Conservation (phyloP, 2,888 invertebrate genomes). For the Phanerotoma sp. region DNA sequence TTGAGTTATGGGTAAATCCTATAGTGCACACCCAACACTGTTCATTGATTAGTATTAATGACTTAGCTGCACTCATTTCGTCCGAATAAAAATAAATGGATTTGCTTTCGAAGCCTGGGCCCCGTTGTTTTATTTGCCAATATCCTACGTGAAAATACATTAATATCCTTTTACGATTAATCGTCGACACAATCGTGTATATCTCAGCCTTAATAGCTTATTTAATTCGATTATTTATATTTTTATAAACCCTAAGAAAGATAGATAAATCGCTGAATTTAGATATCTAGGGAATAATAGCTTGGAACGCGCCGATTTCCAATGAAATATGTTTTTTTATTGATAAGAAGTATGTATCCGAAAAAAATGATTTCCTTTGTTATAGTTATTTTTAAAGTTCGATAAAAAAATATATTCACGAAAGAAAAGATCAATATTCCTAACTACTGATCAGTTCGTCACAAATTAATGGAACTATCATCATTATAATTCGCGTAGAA, state of each 20-base stretch:
- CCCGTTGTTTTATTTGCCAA: slow-evolving; percentile 13
- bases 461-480: too few relatives aligned
- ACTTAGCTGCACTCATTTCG: slow-evolving; percentile 58
- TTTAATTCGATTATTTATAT: slow-evolving; percentile 52
- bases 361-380: too few relatives aligned
- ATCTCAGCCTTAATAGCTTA: slow-evolving; percentile 53
- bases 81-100: slow-evolving; percentile 59
- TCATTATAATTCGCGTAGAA: too few relatives aligned
- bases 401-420: too few relatives aligned
- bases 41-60: slow-evolving; percentile 59
- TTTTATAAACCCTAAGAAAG: slow-evolving; percentile 33
- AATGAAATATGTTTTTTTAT: too few relatives aligned
- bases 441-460: too few relatives aligned
- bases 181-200: slow-evolving; percentile 54
- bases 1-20: slow-evolving; percentile 57
- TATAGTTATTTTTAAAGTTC: too few relatives aligned
- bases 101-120: slow-evolving; percentile 53
- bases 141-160: slow-evolving; percentile 56
- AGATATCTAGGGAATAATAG: background rate
- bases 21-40: slow-evolving; percentile 38
- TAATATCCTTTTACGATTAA: slow-evolving; percentile 58
- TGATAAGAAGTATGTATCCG: too few relatives aligned
- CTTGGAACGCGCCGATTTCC: too few relatives aligned
- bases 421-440: too few relatives aligned
- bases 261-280: background rate